These are phyloP conservation scores for Frankliniella intonsa DNA, from an alignment of 2,888 invertebrate genomes.

Conservation along the genomic window DNA sequence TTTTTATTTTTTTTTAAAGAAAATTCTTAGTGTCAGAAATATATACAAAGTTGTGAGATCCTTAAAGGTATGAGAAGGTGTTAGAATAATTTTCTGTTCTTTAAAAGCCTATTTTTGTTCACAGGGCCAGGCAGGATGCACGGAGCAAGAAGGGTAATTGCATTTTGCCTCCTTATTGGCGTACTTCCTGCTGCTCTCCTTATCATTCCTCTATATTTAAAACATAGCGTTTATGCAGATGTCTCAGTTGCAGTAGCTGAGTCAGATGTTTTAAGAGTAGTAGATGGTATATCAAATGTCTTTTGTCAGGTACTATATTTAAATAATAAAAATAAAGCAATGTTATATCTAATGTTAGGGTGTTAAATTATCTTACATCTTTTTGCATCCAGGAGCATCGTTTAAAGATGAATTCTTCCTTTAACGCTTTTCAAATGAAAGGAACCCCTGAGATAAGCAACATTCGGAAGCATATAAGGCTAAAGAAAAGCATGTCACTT, in stretches of 20 bases:
- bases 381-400: conserved; percentile 58
- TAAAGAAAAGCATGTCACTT: conserved; percentile 75
- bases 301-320: conserved; percentile 57
- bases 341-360: too few relatives aligned
- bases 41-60: too few relatives aligned
- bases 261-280: conserved; percentile 77
- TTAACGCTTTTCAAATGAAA: conserved; percentile 67
- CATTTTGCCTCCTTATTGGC: conserved; percentile 71
- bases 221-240: conserved; percentile 71
- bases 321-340: too few relatives aligned
- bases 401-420: conserved; percentile 67
- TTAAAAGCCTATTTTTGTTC: conserved; percentile 27
- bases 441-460: conserved; percentile 62
- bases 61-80: too few relatives aligned
- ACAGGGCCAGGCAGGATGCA: conserved; percentile 57
- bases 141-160: conserved; percentile 70
- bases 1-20: not conserved
- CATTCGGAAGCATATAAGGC: conserved; percentile 66
- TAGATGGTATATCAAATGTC: conserved; percentile 74
- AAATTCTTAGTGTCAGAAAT: not conserved
- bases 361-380: conserved; percentile 27
- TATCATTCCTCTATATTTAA: conserved; percentile 69
- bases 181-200: conserved; percentile 70
- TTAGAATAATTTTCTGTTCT: not conserved
- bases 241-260: conserved; percentile 73